Evolutionary conservation across 2,797 vertebrate species (phyloP).

Genomic region (Serranus cabrilla): DNA sequence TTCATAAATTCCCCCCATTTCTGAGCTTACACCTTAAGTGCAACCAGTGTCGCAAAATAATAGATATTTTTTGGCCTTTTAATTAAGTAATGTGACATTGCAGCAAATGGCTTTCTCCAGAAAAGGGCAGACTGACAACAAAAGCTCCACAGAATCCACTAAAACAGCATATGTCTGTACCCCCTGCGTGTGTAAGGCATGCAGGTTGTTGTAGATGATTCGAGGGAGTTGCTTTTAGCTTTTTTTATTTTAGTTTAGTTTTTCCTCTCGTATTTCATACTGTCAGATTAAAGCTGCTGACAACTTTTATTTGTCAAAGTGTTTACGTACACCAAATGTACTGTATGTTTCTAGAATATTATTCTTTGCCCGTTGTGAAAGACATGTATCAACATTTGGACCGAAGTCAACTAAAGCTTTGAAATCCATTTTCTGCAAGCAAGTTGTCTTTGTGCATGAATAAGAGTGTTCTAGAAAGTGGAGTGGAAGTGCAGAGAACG

Average conservation of each 20-base stretch:
- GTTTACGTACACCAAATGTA: neutral
- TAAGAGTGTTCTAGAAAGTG: neutral
- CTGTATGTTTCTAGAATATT: neutral
- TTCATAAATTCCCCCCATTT: neutral
- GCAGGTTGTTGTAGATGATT: neutral
- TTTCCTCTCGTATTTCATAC: neutral
- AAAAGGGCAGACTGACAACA: neutral
- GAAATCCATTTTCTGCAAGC: slow-evolving; percentile 4
- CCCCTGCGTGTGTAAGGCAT: neutral
- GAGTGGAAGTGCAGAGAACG: neutral
- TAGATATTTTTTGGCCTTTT: neutral
- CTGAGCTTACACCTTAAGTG: neutral
- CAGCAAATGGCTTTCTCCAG: neutral
- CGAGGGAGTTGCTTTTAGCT: slow-evolving; percentile 1
- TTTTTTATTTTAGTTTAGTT: neutral
- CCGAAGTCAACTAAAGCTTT: neutral
- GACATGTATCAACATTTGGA: neutral
- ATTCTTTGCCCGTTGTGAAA: neutral
- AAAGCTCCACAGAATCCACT: neutral
- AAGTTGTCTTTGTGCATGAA: slow-evolving; percentile 28
- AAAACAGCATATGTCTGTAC: neutral
- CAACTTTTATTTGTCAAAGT: neutral
- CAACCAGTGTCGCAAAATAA: neutral
- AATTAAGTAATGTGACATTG: neutral
- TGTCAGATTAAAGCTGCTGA: neutral